A percentile compares a stretch with the other conserved stretches of the same genome.
Evolutionary conservation across 2,888 invertebrate species (phyloP).

Genomic region (Thelaira solivaga): DNA sequence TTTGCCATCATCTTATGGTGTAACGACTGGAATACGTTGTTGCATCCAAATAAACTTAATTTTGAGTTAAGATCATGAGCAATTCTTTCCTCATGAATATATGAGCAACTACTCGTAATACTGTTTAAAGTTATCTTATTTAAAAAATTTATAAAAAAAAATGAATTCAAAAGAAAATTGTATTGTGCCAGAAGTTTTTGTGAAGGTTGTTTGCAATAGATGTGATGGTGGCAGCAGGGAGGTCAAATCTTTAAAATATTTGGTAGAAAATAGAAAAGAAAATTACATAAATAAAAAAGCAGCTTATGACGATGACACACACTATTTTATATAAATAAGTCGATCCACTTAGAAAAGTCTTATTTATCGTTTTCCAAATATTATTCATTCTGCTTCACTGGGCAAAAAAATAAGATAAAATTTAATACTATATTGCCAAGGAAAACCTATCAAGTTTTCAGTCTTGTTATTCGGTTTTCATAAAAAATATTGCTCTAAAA

Average conservation of each 20-base stretch:
- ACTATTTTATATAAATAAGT: too few relatives aligned
- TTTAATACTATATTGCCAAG: too few relatives aligned
- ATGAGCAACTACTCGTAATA: constrained; percentile 15
- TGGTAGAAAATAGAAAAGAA: background rate
- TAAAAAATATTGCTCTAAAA: too few relatives aligned
- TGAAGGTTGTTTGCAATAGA: constrained; percentile 20
- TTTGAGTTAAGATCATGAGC: constrained; percentile 29
- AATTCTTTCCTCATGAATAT: background rate
- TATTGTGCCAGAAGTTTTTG: constrained; percentile 31
- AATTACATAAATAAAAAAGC: background rate
- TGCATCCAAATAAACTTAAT: constrained; percentile 53
- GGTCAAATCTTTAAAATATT: background rate
- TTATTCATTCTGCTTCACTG: too few relatives aligned
- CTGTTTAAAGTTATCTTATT: constrained; percentile 49
- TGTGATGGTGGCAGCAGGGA: constrained; percentile 6
- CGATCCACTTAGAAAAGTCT: too few relatives aligned
- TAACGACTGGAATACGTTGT: constrained; percentile 17
- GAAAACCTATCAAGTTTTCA: too few relatives aligned
- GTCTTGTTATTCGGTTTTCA: too few relatives aligned
- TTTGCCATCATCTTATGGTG: background rate
- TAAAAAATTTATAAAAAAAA: constrained; percentile 63
- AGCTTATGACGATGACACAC: too few relatives aligned
- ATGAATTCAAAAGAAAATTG: constrained; percentile 49
- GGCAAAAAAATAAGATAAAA: too few relatives aligned
- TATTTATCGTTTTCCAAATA: too few relatives aligned